These are phyloP conservation scores for Drosophila macrospina DNA, from an alignment of 2,888 invertebrate species.

Conservation along the genomic window DNA sequence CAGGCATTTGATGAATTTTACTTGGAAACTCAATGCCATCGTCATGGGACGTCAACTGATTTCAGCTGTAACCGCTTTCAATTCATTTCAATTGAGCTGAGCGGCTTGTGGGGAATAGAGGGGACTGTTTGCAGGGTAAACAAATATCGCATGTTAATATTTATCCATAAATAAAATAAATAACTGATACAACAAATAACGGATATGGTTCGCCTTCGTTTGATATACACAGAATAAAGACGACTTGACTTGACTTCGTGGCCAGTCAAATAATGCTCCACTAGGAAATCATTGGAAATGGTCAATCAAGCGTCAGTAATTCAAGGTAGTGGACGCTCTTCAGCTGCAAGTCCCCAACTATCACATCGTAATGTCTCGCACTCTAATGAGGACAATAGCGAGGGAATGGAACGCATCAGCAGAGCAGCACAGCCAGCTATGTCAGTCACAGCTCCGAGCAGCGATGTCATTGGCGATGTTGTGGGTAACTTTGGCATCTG, in stretches of 20 bases:
- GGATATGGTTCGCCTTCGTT: conserved; percentile 4
- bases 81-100: conserved; percentile 66
- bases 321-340: conserved; percentile 44
- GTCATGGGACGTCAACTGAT: conserved; percentile 53
- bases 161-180: conserved; percentile 51
- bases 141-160: conserved; percentile 50
- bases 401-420: not conserved
- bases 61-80: conserved; percentile 65
- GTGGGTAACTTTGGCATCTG: conserved; percentile 85
- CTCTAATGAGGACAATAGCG: conserved; percentile 1
- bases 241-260: conserved; percentile 22
- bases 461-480: conserved; percentile 82
- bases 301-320: conserved; percentile 50
- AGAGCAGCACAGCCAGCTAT: not conserved
- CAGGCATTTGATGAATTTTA: conserved; percentile 57
- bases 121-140: not conserved
- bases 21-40: conserved; percentile 55
- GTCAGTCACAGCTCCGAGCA: conserved; percentile 11
- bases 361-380: conserved; percentile 52
- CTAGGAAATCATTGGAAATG: conserved; percentile 51
- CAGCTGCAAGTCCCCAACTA: conserved; percentile 58
- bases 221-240: not conserved
- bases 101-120: not conserved
- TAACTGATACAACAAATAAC: conserved; percentile 41
- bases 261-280: conserved; percentile 51